A percentile compares a stretch with the other conserved stretches of the same genome.
Evolutionary conservation across 2,888 invertebrate genomes (phyloP).

Genomic region (Leptothorax acervorum): DNA sequence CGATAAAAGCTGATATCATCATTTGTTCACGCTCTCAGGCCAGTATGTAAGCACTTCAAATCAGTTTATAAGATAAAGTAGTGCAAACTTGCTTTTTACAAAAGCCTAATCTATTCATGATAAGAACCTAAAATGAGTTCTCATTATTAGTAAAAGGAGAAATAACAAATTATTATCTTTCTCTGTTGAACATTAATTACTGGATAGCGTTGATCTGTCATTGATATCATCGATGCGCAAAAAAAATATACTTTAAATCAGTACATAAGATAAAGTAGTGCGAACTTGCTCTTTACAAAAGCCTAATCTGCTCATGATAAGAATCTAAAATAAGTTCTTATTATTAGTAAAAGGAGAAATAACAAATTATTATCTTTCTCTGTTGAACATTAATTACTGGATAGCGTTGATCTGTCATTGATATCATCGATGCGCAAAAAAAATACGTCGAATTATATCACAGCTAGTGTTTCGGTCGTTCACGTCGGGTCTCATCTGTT

Average conservation of each 20-base stretch:
- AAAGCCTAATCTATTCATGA: slow-evolving; percentile 16
- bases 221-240: neutral
- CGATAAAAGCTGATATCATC: slow-evolving; percentile 33
- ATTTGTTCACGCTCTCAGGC: neutral
- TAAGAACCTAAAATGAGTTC: neutral
- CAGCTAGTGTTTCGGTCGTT: neutral
- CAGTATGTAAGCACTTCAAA: neutral
- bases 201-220: neutral
- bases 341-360: neutral
- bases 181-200: slow-evolving; percentile 12
- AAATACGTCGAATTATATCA: neutral
- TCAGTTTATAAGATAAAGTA: slow-evolving; percentile 25
- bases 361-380: slow-evolving; percentile 35
- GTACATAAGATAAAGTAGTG: slow-evolving; percentile 22
- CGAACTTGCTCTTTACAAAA: neutral
- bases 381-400: slow-evolving; percentile 3
- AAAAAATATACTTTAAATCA: neutral
- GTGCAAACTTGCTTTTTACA: neutral
- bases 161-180: slow-evolving; percentile 34
- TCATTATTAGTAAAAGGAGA: neutral
- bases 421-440: neutral
- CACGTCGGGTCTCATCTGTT: neutral
- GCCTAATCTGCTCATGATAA: slow-evolving; percentile 18
- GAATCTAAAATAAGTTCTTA: neutral
- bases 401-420: neutral